Percentiles rank a stretch among this genome's conserved stretches.
These are phyloP conservation scores for Clostera curtula DNA, from an alignment of 2,888 invertebrate genomes.

Conservation along the genomic window DNA sequence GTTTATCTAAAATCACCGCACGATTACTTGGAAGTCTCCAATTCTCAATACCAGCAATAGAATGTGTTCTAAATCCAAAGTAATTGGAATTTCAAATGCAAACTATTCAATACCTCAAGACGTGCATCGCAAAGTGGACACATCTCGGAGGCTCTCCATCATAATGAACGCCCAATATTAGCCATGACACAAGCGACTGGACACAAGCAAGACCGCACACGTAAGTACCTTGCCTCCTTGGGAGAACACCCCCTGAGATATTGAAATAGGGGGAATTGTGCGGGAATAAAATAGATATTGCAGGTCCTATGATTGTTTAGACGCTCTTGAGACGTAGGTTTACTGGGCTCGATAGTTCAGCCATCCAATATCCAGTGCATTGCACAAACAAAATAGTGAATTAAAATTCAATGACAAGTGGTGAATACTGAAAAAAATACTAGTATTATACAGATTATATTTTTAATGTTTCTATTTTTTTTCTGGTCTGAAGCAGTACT, in stretches of 20 bases:
- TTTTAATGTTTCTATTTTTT: no score
- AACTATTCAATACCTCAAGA: background rate
- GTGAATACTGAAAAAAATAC: no score
- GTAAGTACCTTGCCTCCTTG: conserved; percentile 48
- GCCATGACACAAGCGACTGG: conserved; percentile 41
- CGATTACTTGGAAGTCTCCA: no score
- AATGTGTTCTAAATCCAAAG: background rate
- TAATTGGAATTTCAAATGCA: background rate
- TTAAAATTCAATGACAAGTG: no score
- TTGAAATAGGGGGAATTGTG: conserved; percentile 26
- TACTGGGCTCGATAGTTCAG: background rate
- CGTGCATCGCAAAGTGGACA: conserved; percentile 34
- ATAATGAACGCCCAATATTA: conserved; percentile 59
- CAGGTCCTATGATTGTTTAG: conserved; percentile 19
- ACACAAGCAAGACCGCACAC: conserved; percentile 63
- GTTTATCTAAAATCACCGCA: no score
- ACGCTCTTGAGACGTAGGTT: conserved; percentile 7
- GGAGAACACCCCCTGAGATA: conserved; percentile 28
- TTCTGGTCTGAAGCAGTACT: no score
- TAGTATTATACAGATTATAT: no score
- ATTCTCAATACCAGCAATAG: no score
- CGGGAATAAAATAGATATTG: conserved; percentile 18
- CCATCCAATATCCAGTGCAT: no score
- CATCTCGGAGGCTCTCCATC: conserved; percentile 33
- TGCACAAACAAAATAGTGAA: no score